Evolutionary conservation across 2,113 vertebrate genomes (phyloP), one percentile per base, ranked within the genome.

Genomic region (Nothobranchius kuhntae): DNA sequence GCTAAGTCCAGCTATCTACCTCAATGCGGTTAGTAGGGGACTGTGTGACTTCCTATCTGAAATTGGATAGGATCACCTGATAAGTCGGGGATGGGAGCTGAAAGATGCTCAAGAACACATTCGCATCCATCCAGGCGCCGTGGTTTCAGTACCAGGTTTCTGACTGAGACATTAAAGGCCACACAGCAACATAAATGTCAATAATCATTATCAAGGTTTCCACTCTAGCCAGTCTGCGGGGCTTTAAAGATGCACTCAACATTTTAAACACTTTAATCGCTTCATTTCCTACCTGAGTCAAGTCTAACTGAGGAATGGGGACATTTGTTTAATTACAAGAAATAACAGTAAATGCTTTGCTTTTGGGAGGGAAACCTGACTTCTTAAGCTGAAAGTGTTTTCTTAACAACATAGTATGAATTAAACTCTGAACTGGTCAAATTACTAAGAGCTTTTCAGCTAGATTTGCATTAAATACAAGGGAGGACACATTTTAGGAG

Each of bases 201-300:
- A 45, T 44, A 42, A 68, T 69, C 65, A 68, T 80, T 63, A 82
- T 75, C 72, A 74, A 30, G 17, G 68, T 83, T 65, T 73, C 68
- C 52, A 55, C 47, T 65, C 62, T 5, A 17, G 5, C 7, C 7
- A 38, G 63, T 51, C 42, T 71, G 71, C 40, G 26, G 66, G 21
- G 17, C 52, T 69, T 58, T 54, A 13, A 13, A 42, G 36, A 71
- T 21, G 62, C 71, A 61, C 63, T 80, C 61, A 76, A 61, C 30
- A 4, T 44, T 38, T 40, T 42, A 52, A 53, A 5, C 3, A 40
- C 38, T 40, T 7, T 40, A 40, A 8, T 40, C 6, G 3, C 9
- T 40, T 40, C 7, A 40, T 56, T 15, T 4, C 7, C 4, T 30
- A 30, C 4, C 2, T 3, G 4, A 30, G 30, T 30, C 30, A 30